Percentiles rank a stretch among this genome's conserved stretches.
Evolutionary conservation across 2,888 invertebrate genomes (phyloP).

Genomic region (Lasioglossum oenotherae): DNA sequence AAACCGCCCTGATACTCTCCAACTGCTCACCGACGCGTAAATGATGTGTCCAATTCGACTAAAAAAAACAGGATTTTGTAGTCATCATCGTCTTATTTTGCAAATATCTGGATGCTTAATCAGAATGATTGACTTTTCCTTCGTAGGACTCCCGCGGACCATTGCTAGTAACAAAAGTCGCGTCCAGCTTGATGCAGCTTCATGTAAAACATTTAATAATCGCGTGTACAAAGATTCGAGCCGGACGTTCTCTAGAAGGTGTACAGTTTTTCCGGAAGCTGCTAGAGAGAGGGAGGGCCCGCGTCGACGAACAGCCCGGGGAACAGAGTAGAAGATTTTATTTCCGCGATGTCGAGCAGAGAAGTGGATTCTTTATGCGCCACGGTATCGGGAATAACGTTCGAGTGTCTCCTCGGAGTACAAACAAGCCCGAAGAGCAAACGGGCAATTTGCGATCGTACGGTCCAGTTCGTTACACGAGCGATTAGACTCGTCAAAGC

Average conservation of each 20-base stretch:
- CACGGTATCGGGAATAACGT: slow-evolving; percentile 42
- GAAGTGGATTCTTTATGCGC: slow-evolving; percentile 25
- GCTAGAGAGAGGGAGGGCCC: neutral
- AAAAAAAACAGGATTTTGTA: neutral
- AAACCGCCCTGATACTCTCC: neutral
- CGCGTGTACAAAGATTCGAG: neutral
- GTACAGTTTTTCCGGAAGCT: neutral
- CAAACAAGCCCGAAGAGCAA: slow-evolving; percentile 58
- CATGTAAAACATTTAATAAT: too few relatives aligned
- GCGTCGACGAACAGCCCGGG: neutral
- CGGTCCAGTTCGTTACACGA: slow-evolving; percentile 64
- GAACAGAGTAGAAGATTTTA: slow-evolving; percentile 27
- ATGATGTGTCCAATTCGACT: neutral
- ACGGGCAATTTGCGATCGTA: slow-evolving; percentile 61
- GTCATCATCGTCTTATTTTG: too few relatives aligned
- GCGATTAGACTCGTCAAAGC: slow-evolving; percentile 63
- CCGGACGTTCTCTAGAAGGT: neutral
- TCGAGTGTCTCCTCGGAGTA: slow-evolving; percentile 40
- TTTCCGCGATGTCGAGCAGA: slow-evolving; percentile 45
- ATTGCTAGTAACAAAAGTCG: neutral
- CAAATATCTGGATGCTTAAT: too few relatives aligned
- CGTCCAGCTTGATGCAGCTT: too few relatives aligned
- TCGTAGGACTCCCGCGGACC: neutral
- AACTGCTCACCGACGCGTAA: neutral
- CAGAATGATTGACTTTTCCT: too few relatives aligned